Evolutionary conservation across 1,140 invertebrate genomes (phyloP).

Genomic region (Coptotermes formosanus): DNA sequence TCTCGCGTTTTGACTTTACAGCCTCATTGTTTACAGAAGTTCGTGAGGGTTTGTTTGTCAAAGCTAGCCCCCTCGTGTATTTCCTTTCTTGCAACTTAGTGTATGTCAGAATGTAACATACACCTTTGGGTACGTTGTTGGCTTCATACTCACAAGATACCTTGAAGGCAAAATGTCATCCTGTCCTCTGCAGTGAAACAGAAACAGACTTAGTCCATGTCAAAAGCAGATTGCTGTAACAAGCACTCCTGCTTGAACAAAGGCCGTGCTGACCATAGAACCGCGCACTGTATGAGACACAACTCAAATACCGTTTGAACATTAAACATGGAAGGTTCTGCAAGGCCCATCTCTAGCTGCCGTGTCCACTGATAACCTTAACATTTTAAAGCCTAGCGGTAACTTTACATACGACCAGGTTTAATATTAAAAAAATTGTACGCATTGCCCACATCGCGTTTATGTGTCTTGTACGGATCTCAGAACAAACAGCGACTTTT

Average conservation of each 20-base stretch:
- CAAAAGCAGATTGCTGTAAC: not conserved
- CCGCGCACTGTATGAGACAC: not conserved
- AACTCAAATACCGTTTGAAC: too few species aligned
- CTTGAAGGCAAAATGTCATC: not conserved
- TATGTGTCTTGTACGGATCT: too few species aligned
- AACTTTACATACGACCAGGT: too few species aligned
- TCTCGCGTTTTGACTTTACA: not conserved
- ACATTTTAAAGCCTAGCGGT: too few species aligned
- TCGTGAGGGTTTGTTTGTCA: not conserved
- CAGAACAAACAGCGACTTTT: too few species aligned
- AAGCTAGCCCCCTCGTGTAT: not conserved
- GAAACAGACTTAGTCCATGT: not conserved
- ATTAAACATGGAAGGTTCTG: too few species aligned
- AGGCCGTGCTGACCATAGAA: not conserved
- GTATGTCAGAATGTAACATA: not conserved
- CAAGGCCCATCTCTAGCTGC: too few species aligned
- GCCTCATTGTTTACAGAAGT: not conserved
- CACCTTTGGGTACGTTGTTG: not conserved
- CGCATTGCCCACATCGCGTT: too few species aligned
- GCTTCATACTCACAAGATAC: not conserved
- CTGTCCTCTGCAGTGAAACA: not conserved
- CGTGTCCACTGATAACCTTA: too few species aligned
- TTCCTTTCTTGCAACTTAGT: not conserved
- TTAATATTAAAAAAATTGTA: too few species aligned
- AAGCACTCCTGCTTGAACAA: not conserved